Evolutionary conservation across 2,888 invertebrate species (phyloP).

Genomic region (Busseola fusca): DNA sequence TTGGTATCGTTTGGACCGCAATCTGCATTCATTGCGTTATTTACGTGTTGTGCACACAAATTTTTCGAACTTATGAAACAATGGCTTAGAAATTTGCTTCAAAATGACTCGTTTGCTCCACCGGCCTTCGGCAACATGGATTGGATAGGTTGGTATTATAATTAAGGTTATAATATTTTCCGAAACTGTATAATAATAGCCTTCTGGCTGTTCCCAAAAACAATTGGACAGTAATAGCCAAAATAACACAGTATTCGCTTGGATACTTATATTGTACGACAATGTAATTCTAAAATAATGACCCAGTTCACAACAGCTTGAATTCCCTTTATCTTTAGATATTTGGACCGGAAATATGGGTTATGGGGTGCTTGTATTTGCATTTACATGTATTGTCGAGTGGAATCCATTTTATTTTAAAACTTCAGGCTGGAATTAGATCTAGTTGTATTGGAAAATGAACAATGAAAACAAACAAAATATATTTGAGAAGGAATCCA

Average conservation of each 20-base stretch:
- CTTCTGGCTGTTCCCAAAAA: not conserved
- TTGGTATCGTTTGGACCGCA: too few species aligned
- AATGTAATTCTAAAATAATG: conserved; percentile 36
- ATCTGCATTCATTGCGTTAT: too few species aligned
- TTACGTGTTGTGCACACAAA: too few species aligned
- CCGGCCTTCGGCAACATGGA: too few species aligned
- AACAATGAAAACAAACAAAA: not conserved
- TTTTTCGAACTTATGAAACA: too few species aligned
- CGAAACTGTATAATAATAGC: not conserved
- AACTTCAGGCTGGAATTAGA: not conserved
- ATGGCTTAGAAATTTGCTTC: too few species aligned
- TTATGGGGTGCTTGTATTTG: conserved; percentile 25
- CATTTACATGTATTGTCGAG: conserved; percentile 15
- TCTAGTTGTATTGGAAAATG: not conserved
- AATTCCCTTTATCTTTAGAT: conserved; percentile 37
- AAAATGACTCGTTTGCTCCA: too few species aligned
- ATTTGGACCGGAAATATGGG: conserved; percentile 40
- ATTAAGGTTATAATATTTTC: not conserved
- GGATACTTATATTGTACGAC: conserved; percentile 20
- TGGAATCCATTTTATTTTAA: conserved; percentile 27
- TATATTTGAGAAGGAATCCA: not conserved
- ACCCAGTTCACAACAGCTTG: conserved; percentile 29
- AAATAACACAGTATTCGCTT: not conserved
- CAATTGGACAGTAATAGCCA: conserved; percentile 5
- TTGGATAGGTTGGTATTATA: not conserved